These are phyloP conservation scores for Cryptocephalus primarius DNA, from an alignment of 2,888 invertebrate genomes.

Conservation along the genomic window DNA sequence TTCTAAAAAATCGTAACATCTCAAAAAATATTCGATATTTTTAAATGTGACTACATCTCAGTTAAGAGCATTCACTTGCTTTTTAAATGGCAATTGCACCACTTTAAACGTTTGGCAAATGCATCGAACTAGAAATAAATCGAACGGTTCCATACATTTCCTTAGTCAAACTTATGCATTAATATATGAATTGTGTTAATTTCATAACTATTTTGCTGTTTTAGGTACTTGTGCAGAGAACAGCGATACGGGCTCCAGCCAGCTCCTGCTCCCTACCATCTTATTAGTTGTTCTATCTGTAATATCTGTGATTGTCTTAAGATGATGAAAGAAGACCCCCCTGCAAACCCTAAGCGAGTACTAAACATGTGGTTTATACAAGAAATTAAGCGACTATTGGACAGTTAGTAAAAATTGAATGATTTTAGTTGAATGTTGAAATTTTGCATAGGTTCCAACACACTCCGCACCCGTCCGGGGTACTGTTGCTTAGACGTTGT, in stretches of 20 bases:
- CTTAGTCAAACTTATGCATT: too few species aligned
- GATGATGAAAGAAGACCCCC: conserved; percentile 28
- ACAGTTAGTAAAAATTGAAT: background rate
- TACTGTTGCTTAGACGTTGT: too few species aligned
- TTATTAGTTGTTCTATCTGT: conserved; percentile 19
- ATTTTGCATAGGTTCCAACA: background rate
- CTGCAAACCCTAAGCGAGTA: conserved; percentile 25
- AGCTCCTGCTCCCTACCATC: conserved; percentile 20
- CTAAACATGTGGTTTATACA: conserved; percentile 13
- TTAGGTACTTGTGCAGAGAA: conserved; percentile 26
- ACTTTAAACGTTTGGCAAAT: too few species aligned
- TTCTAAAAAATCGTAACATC: too few species aligned
- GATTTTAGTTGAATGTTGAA: background rate
- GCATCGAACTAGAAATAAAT: too few species aligned
- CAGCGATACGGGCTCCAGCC: conserved; percentile 18
- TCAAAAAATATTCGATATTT: too few species aligned
- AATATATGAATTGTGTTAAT: background rate
- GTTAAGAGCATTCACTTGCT: too few species aligned
- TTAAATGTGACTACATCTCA: too few species aligned
- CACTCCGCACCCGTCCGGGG: background rate
- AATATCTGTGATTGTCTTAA: conserved; percentile 20
- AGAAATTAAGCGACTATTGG: background rate
- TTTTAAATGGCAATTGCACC: too few species aligned
- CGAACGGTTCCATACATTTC: too few species aligned
- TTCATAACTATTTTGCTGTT: conserved; percentile 1